Percentiles rank a stretch among this genome's conserved stretches.
Conservation (phyloP, 2,113 vertebrate genomes). For the Chroicocephalus ridibundus region DNA sequence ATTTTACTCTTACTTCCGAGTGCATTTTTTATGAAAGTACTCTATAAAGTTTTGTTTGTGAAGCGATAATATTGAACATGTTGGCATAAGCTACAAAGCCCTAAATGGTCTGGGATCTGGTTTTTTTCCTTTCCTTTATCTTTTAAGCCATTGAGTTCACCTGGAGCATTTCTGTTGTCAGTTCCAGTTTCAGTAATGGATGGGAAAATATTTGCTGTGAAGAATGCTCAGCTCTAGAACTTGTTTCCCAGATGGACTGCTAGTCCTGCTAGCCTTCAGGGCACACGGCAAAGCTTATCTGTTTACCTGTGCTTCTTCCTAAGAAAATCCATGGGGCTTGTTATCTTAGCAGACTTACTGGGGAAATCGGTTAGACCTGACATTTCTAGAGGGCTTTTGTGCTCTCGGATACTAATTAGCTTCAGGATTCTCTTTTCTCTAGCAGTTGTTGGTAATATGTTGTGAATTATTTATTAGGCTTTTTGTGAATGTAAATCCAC, state of each 20-base stretch:
- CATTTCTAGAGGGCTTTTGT: background rate
- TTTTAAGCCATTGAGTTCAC: constrained; percentile 31
- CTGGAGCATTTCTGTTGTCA: background rate
- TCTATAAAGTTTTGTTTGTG: constrained; percentile 34
- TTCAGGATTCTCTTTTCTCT: background rate
- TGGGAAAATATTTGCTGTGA: background rate
- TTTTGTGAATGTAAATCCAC: background rate
- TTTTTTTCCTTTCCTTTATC: background rate
- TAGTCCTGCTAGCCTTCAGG: background rate
- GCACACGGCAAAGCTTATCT: background rate
- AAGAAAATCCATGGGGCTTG: background rate
- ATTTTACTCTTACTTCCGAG: constrained; percentile 6
- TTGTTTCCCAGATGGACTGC: background rate
- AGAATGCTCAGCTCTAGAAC: background rate
- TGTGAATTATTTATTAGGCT: constrained; percentile 7
- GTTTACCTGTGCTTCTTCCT: background rate
- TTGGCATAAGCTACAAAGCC: background rate
- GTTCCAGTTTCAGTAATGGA: background rate
- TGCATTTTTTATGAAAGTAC: constrained; percentile 36
- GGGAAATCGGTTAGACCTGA: background rate
- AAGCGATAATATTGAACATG: background rate
- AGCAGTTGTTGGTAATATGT: background rate
- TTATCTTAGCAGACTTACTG: background rate
- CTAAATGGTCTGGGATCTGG: background rate
- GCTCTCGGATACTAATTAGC: background rate